Percentiles rank a stretch among this genome's conserved stretches.
phyloP scores from a whole-genome alignment of 2,113 vertebrate genomes.

The Gavia stellata region DNA sequence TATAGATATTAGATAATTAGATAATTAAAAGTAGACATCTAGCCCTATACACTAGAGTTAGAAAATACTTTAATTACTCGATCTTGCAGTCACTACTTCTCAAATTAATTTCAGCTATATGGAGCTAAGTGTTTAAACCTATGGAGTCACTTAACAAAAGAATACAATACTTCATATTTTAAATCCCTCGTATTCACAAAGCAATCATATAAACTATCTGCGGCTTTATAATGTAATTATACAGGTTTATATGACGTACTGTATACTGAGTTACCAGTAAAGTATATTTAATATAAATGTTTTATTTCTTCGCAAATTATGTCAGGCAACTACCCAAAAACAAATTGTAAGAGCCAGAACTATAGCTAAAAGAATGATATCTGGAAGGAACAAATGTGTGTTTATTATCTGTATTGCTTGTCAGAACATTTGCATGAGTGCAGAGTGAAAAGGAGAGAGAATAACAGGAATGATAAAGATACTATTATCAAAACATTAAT shows the following conservation, averaged over 20 bases:
- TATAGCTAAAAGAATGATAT: background rate
- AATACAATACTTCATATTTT: background rate
- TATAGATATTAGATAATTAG: no score
- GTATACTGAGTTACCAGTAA: background rate
- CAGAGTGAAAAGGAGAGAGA: background rate
- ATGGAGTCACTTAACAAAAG: background rate
- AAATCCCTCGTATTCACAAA: background rate
- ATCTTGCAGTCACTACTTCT: background rate
- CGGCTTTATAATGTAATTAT: background rate
- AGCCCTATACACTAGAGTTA: background rate
- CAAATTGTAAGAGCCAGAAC: background rate
- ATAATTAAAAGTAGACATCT: background rate
- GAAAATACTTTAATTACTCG: background rate
- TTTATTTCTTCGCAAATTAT: slow-evolving; percentile 4
- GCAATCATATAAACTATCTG: background rate
- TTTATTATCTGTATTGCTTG: background rate
- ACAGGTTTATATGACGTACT: background rate
- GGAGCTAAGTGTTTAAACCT: background rate
- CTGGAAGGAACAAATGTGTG: background rate
- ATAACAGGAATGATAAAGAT: background rate
- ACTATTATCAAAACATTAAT: background rate
- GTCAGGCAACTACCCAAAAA: background rate
- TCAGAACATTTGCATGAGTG: background rate
- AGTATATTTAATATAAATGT: slow-evolving; percentile 1
- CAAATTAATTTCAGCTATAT: background rate